phyloP scores from a whole-genome alignment of 2,113 vertebrate genomes.

The Peromyscus polionotus region DNA sequence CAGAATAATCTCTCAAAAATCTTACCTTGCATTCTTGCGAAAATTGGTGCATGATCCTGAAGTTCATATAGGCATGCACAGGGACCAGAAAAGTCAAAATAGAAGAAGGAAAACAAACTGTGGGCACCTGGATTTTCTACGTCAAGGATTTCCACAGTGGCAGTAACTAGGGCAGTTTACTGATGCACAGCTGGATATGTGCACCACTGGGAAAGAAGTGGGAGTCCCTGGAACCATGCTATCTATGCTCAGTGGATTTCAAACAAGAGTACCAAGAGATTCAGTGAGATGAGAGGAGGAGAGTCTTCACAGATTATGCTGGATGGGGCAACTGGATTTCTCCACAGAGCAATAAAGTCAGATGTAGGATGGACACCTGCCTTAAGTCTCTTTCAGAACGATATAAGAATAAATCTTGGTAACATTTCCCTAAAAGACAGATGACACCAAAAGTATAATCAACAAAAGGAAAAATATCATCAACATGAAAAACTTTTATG shows the following conservation, averaged over 20 bases:
- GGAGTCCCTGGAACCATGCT: not conserved
- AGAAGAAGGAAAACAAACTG: not conserved
- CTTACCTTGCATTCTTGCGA: not conserved
- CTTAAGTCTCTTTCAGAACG: not conserved
- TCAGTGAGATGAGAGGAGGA: not conserved
- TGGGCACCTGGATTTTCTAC: not conserved
- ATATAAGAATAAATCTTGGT: not conserved
- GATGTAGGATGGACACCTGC: not conserved
- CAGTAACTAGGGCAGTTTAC: not conserved
- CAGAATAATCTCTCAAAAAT: not conserved
- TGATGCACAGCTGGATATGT: not conserved
- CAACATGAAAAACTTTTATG: conserved; percentile 22
- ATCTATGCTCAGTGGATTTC: not conserved
- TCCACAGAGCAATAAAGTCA: not conserved
- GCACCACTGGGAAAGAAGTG: not conserved
- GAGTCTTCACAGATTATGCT: not conserved
- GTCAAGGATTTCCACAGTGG: not conserved
- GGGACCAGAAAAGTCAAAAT: not conserved
- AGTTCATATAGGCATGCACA: not conserved
- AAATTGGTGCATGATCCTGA: not conserved
- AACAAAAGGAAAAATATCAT: conserved; percentile 6
- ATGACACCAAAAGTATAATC: not conserved
- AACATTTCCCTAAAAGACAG: not conserved
- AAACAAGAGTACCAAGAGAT: not conserved
- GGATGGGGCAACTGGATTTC: not conserved